Base-by-base conservation (phyloP, 1,140 invertebrate species). In the Stenopsyche tienmushanensis region DNA sequence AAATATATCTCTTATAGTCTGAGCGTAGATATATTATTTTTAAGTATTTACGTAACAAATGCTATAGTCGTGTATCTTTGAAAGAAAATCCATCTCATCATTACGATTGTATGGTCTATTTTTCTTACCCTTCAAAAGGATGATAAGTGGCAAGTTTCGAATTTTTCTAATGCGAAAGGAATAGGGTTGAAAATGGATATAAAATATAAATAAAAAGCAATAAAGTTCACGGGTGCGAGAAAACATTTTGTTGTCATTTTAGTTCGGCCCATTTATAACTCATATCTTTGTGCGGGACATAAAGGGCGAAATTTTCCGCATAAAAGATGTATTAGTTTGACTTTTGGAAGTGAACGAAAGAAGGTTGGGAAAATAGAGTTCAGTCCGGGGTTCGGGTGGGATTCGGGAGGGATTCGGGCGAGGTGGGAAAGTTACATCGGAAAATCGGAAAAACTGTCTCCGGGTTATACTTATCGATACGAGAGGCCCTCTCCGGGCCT, bases 321-420 rank as follows among this genome's bases (percentile, higher is more conserved):
- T 64, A 64, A 64, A 62, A 64, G n/a, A 29, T 42, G 49, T 20
- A 52, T 42, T 54, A 64, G 53, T 64, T 64, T 52, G 50, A 41
- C 10, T 52, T 42, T 21, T 15, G 42, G 42, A 18, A 21, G 50
- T 53, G 50, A 41, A 29, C 34, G 49, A 34, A 42, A 20, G 62
- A 54, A 20, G 34, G 18, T 24, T 29, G 45, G 26, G 39, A 45
- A 44, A 24, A 23, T 21, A 39, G 10, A 59, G 17, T 18, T 21
- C 45, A 23, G 55, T 8, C 18, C 41, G 23, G 39, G 42, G 20
- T 34, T 34, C 5, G 5, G 29, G 29, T 34, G 29, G 29, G 29
- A 34, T 34, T 34, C 29, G 29, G 5, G 29, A 34, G 29, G 39
- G 42, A 25, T 34, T 34, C 5, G 5, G 29, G 29, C 13, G 29